Evolutionary conservation across 2,797 vertebrate genomes (phyloP).

Genomic region (Neoniphon sammara): DNA sequence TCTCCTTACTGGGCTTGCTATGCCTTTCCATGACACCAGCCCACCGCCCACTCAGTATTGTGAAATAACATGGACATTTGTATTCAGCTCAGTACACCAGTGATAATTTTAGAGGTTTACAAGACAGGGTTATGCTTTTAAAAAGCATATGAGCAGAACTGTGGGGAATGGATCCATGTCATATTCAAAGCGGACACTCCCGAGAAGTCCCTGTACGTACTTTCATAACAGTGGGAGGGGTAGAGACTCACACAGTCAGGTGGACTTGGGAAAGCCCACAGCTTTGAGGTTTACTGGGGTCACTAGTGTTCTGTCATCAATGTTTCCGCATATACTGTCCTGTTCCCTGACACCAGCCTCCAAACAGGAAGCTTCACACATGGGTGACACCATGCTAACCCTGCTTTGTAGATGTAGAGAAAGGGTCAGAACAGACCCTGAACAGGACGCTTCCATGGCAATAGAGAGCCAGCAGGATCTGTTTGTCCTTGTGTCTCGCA

Average conservation of each 20-base stretch:
- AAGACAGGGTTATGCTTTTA: constrained; percentile 5
- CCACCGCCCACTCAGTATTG: constrained; percentile 42
- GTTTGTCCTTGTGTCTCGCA: constrained; percentile 37
- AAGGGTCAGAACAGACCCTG: constrained; percentile 46
- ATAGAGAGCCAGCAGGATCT: constrained; percentile 19
- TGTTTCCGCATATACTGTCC: constrained; percentile 71
- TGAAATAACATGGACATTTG: constrained; percentile 37
- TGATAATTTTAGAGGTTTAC: constrained; percentile 29
- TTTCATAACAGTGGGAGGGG: constrained; percentile 23
- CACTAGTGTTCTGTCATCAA: constrained; percentile 68
- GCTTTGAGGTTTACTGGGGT: constrained; percentile 59
- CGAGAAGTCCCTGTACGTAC: background rate
- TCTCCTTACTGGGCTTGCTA: constrained; percentile 70
- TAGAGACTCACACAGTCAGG: constrained; percentile 41
- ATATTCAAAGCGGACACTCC: constrained; percentile 24
- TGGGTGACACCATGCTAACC: constrained; percentile 52
- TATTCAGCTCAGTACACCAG: constrained; percentile 26
- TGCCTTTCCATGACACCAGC: constrained; percentile 68
- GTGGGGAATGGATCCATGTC: constrained; percentile 14
- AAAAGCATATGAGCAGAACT: background rate
- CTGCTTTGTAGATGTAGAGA: constrained; percentile 37
- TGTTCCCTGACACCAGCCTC: constrained; percentile 72
- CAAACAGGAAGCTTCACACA: constrained; percentile 75
- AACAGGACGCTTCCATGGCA: constrained; percentile 24
- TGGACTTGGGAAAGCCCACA: constrained; percentile 47